phyloP scores from a whole-genome alignment of 2,888 invertebrate genomes.

The Dorcus parallelipipedus region DNA sequence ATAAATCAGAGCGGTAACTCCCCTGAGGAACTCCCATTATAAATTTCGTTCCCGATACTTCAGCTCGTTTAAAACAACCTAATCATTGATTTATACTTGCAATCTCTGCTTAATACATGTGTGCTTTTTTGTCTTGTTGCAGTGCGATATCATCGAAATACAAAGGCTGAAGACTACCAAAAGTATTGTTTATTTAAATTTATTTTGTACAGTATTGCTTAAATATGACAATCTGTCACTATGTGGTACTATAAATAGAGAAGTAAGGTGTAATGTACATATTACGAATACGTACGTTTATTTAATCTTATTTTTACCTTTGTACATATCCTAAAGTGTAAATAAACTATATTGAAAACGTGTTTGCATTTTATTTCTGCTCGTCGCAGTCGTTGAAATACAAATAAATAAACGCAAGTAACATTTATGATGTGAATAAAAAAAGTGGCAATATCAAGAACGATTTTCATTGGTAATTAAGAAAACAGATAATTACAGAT shows the following conservation, averaged over 20 bases:
- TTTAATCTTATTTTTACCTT: constrained; percentile 37
- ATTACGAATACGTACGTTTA: constrained; percentile 14
- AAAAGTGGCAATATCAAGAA: too few relatives aligned
- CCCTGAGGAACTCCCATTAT: too few relatives aligned
- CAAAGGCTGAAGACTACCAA: constrained; percentile 42
- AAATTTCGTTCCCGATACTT: too few relatives aligned
- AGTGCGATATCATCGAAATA: constrained; percentile 32
- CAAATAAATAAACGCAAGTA: too few relatives aligned
- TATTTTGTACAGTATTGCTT: constrained; percentile 25
- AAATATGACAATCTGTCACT: constrained; percentile 39
- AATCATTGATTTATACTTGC: background rate
- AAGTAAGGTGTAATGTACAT: constrained; percentile 13
- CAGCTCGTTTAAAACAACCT: background rate
- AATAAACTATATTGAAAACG: constrained; percentile 18
- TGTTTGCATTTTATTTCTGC: too few relatives aligned
- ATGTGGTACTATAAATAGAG: constrained; percentile 31
- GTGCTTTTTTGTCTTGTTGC: constrained; percentile 18
- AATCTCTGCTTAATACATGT: background rate
- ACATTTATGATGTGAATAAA: too few relatives aligned
- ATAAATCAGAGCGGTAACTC: too few relatives aligned
- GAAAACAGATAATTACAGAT: too few relatives aligned
- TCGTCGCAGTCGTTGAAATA: too few relatives aligned
- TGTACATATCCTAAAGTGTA: constrained; percentile 40
- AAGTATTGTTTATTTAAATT: constrained; percentile 31
- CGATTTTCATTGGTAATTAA: too few relatives aligned